Conservation (phyloP, 2,888 invertebrate genomes). For the Thecocarcelia acutangulata region DNA sequence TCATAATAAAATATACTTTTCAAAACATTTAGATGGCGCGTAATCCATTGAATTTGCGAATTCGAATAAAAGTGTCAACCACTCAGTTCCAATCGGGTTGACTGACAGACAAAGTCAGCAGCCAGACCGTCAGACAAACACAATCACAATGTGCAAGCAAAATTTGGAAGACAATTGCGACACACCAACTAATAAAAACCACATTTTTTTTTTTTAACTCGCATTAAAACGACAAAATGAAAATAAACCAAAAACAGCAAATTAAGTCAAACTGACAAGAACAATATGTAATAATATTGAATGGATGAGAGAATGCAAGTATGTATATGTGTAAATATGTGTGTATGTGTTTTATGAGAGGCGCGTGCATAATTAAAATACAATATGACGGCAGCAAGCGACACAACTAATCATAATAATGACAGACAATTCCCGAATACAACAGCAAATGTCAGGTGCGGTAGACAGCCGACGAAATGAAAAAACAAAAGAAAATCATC, state of each 20-base stretch:
- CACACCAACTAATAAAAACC: constrained; percentile 8
- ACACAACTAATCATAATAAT: constrained; percentile 50
- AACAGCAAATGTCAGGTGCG: not conserved
- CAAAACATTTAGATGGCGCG: constrained; percentile 50
- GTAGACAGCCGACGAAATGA: not conserved
- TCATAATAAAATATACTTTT: constrained; percentile 62
- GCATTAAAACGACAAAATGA: constrained; percentile 20
- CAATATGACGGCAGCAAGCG: constrained; percentile 56
- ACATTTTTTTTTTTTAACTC: not conserved
- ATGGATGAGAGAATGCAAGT: not conserved
- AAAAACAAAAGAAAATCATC: constrained; percentile 23
- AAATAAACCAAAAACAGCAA: constrained; percentile 18
- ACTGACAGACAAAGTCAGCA: constrained; percentile 15
- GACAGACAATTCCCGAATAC: constrained; percentile 25
- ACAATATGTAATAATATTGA: constrained; percentile 13
- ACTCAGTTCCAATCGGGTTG: constrained; percentile 31
- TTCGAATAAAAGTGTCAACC: constrained; percentile 48
- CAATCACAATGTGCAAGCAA: constrained; percentile 22
- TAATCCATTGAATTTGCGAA: constrained; percentile 54
- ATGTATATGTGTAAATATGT: not conserved
- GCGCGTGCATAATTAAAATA: constrained; percentile 64
- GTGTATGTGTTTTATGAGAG: constrained; percentile 1
- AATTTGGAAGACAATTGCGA: constrained; percentile 28
- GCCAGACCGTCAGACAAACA: not conserved
- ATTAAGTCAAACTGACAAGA: constrained; percentile 23